Base-by-base conservation (phyloP, 2,888 invertebrate genomes). In the Norana najaformis region DNA sequence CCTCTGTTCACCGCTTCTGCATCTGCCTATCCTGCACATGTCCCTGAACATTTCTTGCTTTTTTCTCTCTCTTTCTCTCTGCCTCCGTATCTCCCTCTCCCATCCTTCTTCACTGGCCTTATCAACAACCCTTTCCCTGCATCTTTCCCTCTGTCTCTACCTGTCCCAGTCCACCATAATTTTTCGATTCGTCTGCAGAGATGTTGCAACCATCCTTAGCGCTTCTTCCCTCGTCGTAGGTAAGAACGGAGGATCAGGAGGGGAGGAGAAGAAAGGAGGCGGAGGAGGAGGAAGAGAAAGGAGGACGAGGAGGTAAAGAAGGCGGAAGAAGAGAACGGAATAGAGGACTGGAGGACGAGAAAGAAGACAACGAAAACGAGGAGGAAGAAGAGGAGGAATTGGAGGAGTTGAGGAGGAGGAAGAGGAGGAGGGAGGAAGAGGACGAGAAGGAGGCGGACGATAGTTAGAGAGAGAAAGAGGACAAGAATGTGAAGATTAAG, bases 271-370 rank as follows among this genome's bases (percentile, higher is more conserved):
- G 23, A 20, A 30, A 36, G 85, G 23, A 37, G 36, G 88, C 36
- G 23, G 5, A 88, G 88, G 14, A 14, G 18, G 8, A 90, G 89
- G 89, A 69, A 23, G 37, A 89, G 37, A 36, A 41, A 47, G 20
- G 47, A 18, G 20, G 18, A 47, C 8, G 37, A 11, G 37, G 47
- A 23, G 13, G 41, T 8, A 5, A 90, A 38, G n/a, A 35, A 89
- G 89, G 90, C 8, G n/a, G 89, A 36, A 2, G 69, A 35, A 6
- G 90, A 90, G 89, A 20, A 37, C 3, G 38, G n/a, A n/a, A 89
- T 3, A 18, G 20, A 89, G 30, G 23, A 35, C 2, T 14, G 8
- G 23, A 36, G 18, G n/a, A 20, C 6, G 30, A 34, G 30, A 20
- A 18, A 47, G 18, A 47, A 23, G 37, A 11, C n/a, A 34, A 23